These are phyloP conservation scores for Riptortus pedestris DNA, from an alignment of 1,140 invertebrate species.

Conservation along the genomic window DNA sequence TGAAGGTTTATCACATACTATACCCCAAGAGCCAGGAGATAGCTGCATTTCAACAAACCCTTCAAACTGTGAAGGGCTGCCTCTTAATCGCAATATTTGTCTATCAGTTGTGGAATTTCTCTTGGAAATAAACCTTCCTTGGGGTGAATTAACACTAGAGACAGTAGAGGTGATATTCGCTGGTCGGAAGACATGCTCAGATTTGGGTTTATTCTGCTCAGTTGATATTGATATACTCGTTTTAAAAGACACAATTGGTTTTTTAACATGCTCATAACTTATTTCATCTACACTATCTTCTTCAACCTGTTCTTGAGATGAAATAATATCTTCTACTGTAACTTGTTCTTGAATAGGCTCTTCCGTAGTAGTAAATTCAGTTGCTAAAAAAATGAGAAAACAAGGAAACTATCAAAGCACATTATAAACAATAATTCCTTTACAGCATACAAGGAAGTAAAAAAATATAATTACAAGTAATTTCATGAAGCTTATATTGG, in stretches of 20 bases:
- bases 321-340: too few species aligned
- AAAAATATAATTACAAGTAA: too few species aligned
- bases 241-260: neutral
- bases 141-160: too few species aligned
- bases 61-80: slow-evolving; percentile 40
- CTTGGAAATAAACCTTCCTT: neutral
- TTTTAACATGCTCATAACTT: neutral
- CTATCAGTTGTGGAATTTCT: slow-evolving; percentile 27
- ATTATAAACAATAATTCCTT: too few species aligned
- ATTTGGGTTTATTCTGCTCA: neutral
- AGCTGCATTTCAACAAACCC: slow-evolving; percentile 46
- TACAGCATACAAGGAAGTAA: too few species aligned
- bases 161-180: neutral
- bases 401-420: too few species aligned
- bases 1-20: slow-evolving; percentile 42
- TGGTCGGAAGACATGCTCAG: slow-evolving; percentile 5
- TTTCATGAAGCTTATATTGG: too few species aligned
- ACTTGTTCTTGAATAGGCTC: too few species aligned
- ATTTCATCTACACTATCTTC: too few species aligned
- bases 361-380: too few species aligned
- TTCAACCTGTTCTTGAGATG: too few species aligned
- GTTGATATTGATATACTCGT: neutral
- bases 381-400: too few species aligned
- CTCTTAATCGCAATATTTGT: slow-evolving; percentile 42
- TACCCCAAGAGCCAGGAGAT: slow-evolving; percentile 40